Base-by-base conservation (phyloP, 2,797 vertebrate species). In the Champsocephalus esox region DNA sequence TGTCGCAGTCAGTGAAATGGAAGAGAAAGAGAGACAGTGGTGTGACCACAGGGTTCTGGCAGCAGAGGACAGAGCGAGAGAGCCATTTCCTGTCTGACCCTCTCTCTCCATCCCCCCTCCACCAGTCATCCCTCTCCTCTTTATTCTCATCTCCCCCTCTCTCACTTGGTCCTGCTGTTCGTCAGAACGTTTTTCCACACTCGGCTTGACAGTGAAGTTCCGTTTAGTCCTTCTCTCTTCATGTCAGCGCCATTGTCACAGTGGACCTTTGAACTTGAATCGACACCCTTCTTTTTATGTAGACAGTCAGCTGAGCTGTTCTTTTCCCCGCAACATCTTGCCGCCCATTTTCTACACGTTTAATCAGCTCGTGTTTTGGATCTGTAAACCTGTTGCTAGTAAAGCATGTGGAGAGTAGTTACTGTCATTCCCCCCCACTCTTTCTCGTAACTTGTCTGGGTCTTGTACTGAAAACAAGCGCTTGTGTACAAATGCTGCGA, bases 31-130 rank as follows among this genome's bases (percentile, higher is more conserved):
- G 12, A 73, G 48, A 52, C 50, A 70, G 70, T 13, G 68, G 44
- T 66, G 75, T 73, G 84, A 57, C 75, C 28, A 49, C 73, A 82
- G 73, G 65, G 77, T 65, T 80, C 83, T 85, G 79, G 72, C 84
- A 84, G 24, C 66, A 65, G 63, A 87, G 61, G 46, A 82, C 62
- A 63, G 21, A 80, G 61, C 80, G 74, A 64, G 51, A 60, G 49
- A 81, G 70, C 50, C 50, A 71, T 65, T 84, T 91, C 86, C 87
- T 86, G 75, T 69, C 68, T 71, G 67, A 74, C 80, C 57, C 63
- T 56, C 52, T 78, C 80, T 68, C 60, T 73, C 54, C 3, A 10
- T 55, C 43, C 13, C 4, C 28, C 17, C 19, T 28, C 9, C 1
- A 52, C 57, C 54, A 48, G 28, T 55, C 73, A 61, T 19, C 52